Percentiles rank a stretch among this genome's conserved stretches.
Evolutionary conservation across 2,113 vertebrate genomes (phyloP).

Genomic region (Rhinolophus sinicus): DNA sequence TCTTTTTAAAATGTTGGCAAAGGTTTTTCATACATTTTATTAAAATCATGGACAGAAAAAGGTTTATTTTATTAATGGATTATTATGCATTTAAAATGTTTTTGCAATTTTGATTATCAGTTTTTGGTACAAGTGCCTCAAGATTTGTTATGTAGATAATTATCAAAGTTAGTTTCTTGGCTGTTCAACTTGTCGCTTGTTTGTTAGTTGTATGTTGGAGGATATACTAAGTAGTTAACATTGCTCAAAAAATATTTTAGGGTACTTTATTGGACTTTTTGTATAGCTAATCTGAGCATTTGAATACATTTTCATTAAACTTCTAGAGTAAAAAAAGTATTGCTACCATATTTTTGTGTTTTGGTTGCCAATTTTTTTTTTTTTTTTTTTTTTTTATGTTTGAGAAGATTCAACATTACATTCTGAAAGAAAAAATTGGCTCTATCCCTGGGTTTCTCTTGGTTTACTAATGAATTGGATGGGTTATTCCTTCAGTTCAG

Average conservation of each 20-base stretch:
- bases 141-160: not conserved
- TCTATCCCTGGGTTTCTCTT: not conserved
- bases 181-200: not conserved
- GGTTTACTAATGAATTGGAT: not conserved
- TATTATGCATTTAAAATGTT: not conserved
- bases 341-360: not conserved
- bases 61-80: slow-evolving; percentile 5
- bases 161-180: not conserved
- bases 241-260: not conserved
- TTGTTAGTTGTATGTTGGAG: not conserved
- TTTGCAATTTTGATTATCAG: not conserved
- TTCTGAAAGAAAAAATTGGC: slow-evolving; percentile 51
- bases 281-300: not conserved
- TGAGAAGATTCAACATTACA: slow-evolving; percentile 18
- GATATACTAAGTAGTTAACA: not conserved
- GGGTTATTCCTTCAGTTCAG: not conserved
- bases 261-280: not conserved
- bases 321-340: not conserved
- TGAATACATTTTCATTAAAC: slow-evolving; percentile 23
- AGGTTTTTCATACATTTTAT: not conserved
- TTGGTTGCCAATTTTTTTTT: not conserved
- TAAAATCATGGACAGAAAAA: not conserved
- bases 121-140: not conserved
- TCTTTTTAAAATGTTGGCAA: not conserved
- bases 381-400: not conserved